Evolutionary conservation across 2,888 invertebrate species (phyloP), one percentile per base, ranked within the genome.

Genomic region (Liposcelis brunnea): DNA sequence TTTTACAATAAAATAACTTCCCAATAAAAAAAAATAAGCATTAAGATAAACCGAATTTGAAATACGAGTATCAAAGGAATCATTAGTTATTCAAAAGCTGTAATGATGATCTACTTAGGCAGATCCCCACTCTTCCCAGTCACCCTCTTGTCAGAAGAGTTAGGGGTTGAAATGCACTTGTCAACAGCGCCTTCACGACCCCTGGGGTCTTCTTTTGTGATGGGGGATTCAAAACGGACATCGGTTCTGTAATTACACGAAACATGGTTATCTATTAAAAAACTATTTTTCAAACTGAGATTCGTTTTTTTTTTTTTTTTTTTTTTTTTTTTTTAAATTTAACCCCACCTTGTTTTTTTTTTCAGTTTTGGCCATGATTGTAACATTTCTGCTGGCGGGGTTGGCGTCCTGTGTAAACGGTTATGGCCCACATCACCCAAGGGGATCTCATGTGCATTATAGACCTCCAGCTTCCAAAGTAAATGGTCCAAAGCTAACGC

Each of bases 381-480:
- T 26, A 6, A 26, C 33, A 5, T 19, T 35, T 16, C 10, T 45
- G 3, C 19, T 45, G n/a, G 37, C 36, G 19, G 42, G 19, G 34
- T 31, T 35, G 31, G 16, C 18, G 34, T n/a, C 18, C 15, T n/a
- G 19, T 33, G 26, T 37, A 19, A 35, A 15, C 10, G 7, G 18
- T 7, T 62, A 77, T 48, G 78, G 78, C 11, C 78, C 78, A 1
- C 74, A 74, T 58, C 79, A 78, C 61, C 78, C 78, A 0, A 60
- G 70, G 50, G 69, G 69, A 52, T 71, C 57, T 49, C 64, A 57
- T 42, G 58, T 69, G 31, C 77, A 80, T 59, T 75, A 79, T 58
- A 66, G 67, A 51, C 80, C 80, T 0, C 57, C 58, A 6, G 26
- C 26, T 26, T 4, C 26, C 5, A 26, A 26, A 19, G 56, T 56